These are phyloP conservation scores for Erebia epiphron DNA, from an alignment of 2,888 invertebrate species.

Conservation along the genomic window DNA sequence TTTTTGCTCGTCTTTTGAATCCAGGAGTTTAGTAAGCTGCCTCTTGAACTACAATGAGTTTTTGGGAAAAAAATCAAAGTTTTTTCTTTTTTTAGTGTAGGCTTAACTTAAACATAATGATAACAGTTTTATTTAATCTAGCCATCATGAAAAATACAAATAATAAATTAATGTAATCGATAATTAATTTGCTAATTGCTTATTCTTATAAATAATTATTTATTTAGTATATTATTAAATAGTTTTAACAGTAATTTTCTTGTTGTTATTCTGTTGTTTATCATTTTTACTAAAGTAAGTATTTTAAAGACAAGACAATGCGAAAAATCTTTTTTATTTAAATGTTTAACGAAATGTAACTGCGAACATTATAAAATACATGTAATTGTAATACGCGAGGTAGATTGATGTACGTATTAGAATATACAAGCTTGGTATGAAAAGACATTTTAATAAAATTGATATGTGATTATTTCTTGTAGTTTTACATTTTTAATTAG, in stretches of 20 bases:
- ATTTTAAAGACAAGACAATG: background rate
- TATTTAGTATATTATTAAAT: background rate
- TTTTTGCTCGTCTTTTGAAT: background rate
- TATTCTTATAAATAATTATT: no score
- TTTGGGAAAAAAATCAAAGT: no score
- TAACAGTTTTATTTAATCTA: background rate
- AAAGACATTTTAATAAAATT: conserved; percentile 79
- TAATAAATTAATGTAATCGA: background rate
- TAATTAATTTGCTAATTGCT: no score
- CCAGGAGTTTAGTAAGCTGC: background rate
- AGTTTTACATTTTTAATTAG: conserved; percentile 15
- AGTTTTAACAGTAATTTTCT: background rate
- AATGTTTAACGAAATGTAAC: background rate
- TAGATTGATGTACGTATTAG: conserved; percentile 80
- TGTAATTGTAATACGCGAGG: conserved; percentile 59
- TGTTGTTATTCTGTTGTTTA: background rate
- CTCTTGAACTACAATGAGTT: background rate
- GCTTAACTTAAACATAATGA: no score
- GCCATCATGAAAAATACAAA: background rate
- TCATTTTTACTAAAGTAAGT: background rate
- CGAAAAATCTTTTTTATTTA: background rate
- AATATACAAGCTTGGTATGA: conserved; percentile 80
- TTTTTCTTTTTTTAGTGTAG: no score
- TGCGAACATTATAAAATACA: conserved; percentile 31
- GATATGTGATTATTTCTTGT: conserved; percentile 63